Percentiles rank a stretch among this genome's conserved stretches.
phyloP scores from a whole-genome alignment of 2,888 invertebrate genomes.

The Cheilosia grossa region DNA sequence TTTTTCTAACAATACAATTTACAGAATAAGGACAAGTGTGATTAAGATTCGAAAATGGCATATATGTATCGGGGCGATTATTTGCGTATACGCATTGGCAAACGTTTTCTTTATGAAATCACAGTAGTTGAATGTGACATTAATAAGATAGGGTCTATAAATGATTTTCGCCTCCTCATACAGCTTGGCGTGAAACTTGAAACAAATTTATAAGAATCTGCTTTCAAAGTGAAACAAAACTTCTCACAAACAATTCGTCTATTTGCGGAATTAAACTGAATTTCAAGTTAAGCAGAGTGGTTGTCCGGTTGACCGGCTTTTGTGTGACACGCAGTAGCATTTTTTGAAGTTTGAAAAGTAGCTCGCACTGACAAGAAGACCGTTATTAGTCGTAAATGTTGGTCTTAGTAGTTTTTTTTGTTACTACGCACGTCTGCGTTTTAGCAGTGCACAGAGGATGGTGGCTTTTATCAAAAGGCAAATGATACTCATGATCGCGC shows the following conservation, averaged over 20 bases:
- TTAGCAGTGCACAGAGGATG: no score
- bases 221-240: no score
- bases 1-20: not conserved
- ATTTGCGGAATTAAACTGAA: not conserved
- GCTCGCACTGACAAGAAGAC: no score
- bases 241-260: no score
- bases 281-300: not conserved
- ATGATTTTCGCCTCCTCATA: not conserved
- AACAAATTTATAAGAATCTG: not conserved
- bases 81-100: not conserved
- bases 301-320: slow-evolving; percentile 4
- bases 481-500: no score
- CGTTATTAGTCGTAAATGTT: no score
- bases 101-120: not conserved
- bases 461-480: no score
- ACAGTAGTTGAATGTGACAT: not conserved
- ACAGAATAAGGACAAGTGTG: not conserved
- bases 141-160: not conserved
- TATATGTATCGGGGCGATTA: not conserved
- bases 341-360: not conserved
- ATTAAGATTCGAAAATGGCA: not conserved
- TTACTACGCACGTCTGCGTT: no score
- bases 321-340: not conserved
- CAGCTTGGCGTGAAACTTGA: not conserved
- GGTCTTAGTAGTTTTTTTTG: no score